Evolutionary conservation across 2,113 vertebrate species (phyloP).

Genomic region (Poeciliopsis retropinna): DNA sequence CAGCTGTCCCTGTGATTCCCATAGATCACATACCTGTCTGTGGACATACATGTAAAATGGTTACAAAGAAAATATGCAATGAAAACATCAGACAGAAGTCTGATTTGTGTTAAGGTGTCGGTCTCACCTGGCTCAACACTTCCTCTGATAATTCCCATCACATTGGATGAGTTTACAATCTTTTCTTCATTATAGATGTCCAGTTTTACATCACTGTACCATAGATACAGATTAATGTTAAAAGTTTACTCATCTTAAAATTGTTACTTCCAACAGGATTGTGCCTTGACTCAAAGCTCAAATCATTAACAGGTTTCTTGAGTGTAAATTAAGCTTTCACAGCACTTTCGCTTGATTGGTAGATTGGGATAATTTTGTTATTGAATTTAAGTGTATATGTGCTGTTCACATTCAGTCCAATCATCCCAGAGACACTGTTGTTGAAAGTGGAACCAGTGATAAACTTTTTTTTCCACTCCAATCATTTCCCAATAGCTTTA

Average conservation of each 20-base stretch:
- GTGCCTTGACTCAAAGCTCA: no score
- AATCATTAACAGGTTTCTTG: no score
- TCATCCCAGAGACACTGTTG: background rate
- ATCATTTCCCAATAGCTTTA: background rate
- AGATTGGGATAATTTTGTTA: background rate
- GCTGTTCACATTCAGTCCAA: background rate
- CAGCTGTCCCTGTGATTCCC: conserved; percentile 94
- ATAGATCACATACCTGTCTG: conserved; percentile 90
- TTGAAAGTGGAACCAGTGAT: background rate
- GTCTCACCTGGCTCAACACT: conserved; percentile 87
- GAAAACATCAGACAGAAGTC: background rate
- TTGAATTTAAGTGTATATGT: no score
- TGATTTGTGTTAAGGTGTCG: background rate
- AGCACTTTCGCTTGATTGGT: no score
- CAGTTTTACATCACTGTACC: conserved; percentile 83
- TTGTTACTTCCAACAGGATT: no score
- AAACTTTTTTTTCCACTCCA: background rate
- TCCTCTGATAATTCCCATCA: conserved; percentile 89
- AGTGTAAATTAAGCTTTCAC: no score
- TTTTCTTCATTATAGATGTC: conserved; percentile 77
- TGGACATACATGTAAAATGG: background rate
- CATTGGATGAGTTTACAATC: conserved; percentile 83
- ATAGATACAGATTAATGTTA: background rate
- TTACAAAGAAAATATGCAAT: background rate
- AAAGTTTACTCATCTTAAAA: no score